A percentile compares a stretch with the other conserved stretches of the same genome.
phyloP scores from a whole-genome alignment of 2,888 invertebrate genomes.

The Drosophila neoperkinsi region DNA sequence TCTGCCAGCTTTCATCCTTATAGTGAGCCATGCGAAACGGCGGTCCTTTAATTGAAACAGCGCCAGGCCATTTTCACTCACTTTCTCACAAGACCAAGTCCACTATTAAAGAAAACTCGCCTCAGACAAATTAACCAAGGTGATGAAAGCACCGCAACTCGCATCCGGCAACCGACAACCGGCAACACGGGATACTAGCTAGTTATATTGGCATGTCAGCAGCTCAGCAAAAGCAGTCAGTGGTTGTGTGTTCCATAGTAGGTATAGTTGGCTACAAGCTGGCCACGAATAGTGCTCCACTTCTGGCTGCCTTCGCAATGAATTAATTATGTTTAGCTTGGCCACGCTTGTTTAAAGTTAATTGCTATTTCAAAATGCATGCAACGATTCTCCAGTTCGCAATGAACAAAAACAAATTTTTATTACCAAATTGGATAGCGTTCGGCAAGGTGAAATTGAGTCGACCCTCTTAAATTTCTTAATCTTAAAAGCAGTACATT shows the following conservation, averaged over 20 bases:
- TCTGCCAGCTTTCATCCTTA: slow-evolving; percentile 12
- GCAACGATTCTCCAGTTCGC: slow-evolving; percentile 26
- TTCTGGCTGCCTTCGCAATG: slow-evolving; percentile 44
- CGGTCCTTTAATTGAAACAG: slow-evolving; percentile 54
- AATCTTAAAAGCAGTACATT: background rate
- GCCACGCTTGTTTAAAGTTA: slow-evolving; percentile 63
- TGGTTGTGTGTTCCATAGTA: slow-evolving; percentile 2
- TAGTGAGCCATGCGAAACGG: slow-evolving; percentile 13
- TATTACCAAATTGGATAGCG: slow-evolving; percentile 30
- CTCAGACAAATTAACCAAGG: slow-evolving; percentile 60
- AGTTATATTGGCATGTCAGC: slow-evolving; percentile 45
- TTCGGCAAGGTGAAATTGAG: slow-evolving; percentile 5
- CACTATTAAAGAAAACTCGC: slow-evolving; percentile 51
- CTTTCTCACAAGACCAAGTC: slow-evolving; percentile 24
- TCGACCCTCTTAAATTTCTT: background rate
- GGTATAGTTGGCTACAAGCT: slow-evolving; percentile 40
- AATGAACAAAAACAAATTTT: slow-evolving; percentile 34
- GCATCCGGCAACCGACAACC: slow-evolving; percentile 13
- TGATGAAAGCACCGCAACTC: slow-evolving; percentile 42
- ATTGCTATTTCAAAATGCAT: slow-evolving; percentile 68
- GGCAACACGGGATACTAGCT: slow-evolving; percentile 33
- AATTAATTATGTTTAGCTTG: slow-evolving; percentile 67
- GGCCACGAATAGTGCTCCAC: slow-evolving; percentile 40
- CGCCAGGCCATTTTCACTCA: slow-evolving; percentile 56
- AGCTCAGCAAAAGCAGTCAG: slow-evolving; percentile 17